Evolutionary conservation across 2,113 vertebrate species (phyloP).

Genomic region (Phrynocephalus versicolor): DNA sequence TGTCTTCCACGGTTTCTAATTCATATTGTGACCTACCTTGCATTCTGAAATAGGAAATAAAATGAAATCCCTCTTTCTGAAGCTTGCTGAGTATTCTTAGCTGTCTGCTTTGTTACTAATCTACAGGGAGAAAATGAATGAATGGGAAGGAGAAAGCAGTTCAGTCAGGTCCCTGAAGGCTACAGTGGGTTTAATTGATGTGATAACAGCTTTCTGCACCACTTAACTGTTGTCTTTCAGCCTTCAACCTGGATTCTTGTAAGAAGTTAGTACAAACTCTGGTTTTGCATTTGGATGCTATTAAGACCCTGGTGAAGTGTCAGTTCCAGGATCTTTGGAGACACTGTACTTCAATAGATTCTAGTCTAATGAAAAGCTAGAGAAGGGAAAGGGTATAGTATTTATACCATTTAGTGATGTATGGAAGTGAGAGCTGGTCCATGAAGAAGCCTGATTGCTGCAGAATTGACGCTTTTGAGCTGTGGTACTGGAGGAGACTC

Average conservation of each 20-base stretch:
- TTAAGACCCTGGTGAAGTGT: not conserved
- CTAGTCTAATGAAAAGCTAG: not conserved
- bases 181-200: not conserved
- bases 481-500: too few species aligned
- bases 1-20: not conserved
- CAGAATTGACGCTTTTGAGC: too few species aligned
- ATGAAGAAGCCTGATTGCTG: too few species aligned
- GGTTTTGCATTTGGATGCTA: not conserved
- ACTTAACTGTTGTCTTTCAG: not conserved
- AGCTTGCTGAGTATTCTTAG: not conserved
- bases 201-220: constrained; percentile 7
- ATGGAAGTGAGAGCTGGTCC: too few species aligned
- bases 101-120: constrained; percentile 7
- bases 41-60: too few species aligned
- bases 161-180: not conserved
- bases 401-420: too few species aligned
- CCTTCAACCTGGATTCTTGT: not conserved
- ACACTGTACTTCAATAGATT: not conserved
- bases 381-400: too few species aligned
- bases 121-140: not conserved
- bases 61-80: not conserved
- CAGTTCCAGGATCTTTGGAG: not conserved
- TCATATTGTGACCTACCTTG: too few species aligned
- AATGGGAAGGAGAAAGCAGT: not conserved
- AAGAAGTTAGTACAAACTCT: not conserved